These are phyloP conservation scores for Hepsetus odoe DNA, from an alignment of 2,113 vertebrate genomes.

Conservation along the genomic window DNA sequence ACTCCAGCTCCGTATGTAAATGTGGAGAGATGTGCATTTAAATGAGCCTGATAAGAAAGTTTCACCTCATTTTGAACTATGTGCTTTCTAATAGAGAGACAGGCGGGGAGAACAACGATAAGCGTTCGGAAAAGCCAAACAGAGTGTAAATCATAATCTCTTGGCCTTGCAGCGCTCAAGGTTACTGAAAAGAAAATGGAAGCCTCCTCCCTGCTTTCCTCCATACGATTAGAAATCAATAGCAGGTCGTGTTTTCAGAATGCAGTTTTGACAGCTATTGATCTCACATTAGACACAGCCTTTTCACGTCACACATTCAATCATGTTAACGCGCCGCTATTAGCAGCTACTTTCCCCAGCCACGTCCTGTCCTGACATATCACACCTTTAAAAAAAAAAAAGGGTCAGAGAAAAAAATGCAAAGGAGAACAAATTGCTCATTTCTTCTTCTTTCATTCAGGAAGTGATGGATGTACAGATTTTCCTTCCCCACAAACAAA, in stretches of 20 bases:
- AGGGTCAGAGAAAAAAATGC: not conserved
- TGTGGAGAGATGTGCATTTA: constrained; percentile 15
- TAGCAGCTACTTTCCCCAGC: not conserved
- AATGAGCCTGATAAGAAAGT: constrained; percentile 2
- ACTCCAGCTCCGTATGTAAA: constrained; percentile 47
- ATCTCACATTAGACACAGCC: not conserved
- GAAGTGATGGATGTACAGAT: too few relatives aligned
- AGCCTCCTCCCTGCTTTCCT: not conserved
- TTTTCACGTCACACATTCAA: constrained; percentile 1
- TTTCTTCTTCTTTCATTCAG: too few relatives aligned
- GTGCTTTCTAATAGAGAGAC: constrained; percentile 25
- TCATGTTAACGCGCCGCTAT: not conserved
- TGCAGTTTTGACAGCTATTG: constrained; percentile 29
- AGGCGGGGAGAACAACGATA: not conserved
- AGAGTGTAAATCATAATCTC: constrained; percentile 36
- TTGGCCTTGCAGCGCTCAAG: constrained; percentile 15
- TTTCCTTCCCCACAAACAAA: too few relatives aligned
- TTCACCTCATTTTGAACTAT: constrained; percentile 28
- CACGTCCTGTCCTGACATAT: not conserved
- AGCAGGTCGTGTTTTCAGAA: constrained; percentile 21
- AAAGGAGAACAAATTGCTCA: not conserved
- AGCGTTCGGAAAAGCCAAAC: not conserved
- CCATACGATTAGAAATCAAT: constrained; percentile 11
- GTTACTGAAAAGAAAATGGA: not conserved
- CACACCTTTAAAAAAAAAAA: not conserved